These are phyloP conservation scores for Glossosoma conforme DNA, from an alignment of 1,140 invertebrate species.

Conservation along the genomic window DNA sequence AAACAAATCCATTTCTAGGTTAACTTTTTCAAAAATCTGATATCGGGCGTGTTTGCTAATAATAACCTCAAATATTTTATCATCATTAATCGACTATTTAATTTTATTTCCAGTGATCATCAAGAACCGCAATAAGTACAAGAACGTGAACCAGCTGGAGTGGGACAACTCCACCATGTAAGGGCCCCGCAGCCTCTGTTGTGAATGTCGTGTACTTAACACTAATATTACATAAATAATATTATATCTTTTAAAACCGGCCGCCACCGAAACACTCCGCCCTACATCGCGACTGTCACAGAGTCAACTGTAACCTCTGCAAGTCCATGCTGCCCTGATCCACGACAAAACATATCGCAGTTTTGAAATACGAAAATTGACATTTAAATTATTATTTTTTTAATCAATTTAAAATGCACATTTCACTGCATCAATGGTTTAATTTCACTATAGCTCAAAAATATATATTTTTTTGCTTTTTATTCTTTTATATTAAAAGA, in stretches of 20 bases:
- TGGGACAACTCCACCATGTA: slow-evolving; percentile 69
- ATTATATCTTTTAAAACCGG: neutral
- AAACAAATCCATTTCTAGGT: neutral
- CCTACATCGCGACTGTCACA: neutral
- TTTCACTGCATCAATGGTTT: no score
- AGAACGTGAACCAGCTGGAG: slow-evolving; percentile 64
- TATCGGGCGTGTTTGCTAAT: neutral
- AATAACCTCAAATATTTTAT: slow-evolving; percentile 25
- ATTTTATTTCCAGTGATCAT: slow-evolving; percentile 37
- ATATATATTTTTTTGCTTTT: no score
- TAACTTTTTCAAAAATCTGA: neutral
- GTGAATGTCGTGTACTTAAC: slow-evolving; percentile 33
- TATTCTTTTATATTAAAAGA: no score
- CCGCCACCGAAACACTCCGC: neutral
- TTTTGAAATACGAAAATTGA: slow-evolving; percentile 3
- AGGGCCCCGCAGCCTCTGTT: slow-evolving; percentile 32
- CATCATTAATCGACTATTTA: slow-evolving; percentile 7
- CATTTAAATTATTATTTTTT: neutral
- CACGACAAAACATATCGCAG: neutral
- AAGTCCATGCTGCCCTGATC: neutral
- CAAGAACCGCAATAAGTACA: slow-evolving; percentile 54
- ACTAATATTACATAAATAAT: neutral
- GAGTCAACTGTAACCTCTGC: neutral
- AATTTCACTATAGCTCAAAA: no score
- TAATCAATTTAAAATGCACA: neutral